phyloP scores from a whole-genome alignment of 2,797 vertebrate species.

The Sarcoramphus papa region DNA sequence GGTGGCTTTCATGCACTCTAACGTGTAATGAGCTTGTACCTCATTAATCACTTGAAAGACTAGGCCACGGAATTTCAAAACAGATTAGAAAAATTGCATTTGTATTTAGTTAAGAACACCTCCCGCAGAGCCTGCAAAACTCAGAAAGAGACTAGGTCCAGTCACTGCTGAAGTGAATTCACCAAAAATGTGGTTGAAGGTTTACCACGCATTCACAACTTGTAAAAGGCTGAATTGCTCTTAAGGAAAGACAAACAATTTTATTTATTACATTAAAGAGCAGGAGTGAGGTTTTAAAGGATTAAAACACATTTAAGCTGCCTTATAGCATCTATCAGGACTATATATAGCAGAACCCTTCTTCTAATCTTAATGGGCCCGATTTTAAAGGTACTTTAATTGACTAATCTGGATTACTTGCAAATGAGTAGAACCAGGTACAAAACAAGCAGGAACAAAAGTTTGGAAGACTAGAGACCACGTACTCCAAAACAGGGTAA shows the following conservation, averaged over 20 bases:
- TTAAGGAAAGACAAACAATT: neutral
- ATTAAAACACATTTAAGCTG: constrained; percentile 17
- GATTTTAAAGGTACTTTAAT: constrained; percentile 9
- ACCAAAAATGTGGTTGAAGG: neutral
- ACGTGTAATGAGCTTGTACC: neutral
- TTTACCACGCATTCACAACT: neutral
- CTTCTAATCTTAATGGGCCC: neutral
- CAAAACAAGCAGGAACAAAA: neutral
- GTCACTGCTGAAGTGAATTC: neutral
- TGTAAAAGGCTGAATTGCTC: neutral
- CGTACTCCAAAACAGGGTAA: neutral
- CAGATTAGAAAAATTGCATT: neutral
- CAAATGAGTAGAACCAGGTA: neutral
- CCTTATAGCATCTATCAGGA: neutral
- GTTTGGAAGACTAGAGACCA: neutral
- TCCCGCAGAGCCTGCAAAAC: neutral
- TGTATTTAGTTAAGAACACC: neutral
- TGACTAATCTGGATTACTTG: constrained; percentile 30
- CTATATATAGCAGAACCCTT: constrained; percentile 39
- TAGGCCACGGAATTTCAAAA: neutral
- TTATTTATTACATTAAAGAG: neutral
- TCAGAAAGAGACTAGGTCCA: neutral
- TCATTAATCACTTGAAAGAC: neutral
- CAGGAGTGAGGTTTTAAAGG: constrained; percentile 28
- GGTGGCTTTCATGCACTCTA: neutral